Evolutionary conservation across 1,140 invertebrate species (phyloP).

Genomic region (Caenorhabditis elegans): WBcel235 BX284605.5:10122001-10122500

Average conservation of each 20-base stretch:
- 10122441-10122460: background rate
- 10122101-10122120: background rate
- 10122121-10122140: background rate
- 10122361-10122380: background rate
- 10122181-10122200: background rate
- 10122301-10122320: constrained; percentile 6
- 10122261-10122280: background rate
- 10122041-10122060: background rate
- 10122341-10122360: background rate
- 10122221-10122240: constrained; percentile 16
- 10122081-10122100: background rate
- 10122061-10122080: background rate
- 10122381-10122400: background rate
- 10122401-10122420: background rate
- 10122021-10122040: background rate
- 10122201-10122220: background rate
- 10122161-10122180: background rate
- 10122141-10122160: background rate
- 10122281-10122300: background rate
- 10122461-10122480: too few species aligned
- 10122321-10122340: background rate
- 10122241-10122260: background rate
- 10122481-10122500: too few species aligned
- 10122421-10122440: background rate
- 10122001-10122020: background rate